phyloP scores from a whole-genome alignment of 2,113 vertebrate species.

The Chroicocephalus ridibundus region DNA sequence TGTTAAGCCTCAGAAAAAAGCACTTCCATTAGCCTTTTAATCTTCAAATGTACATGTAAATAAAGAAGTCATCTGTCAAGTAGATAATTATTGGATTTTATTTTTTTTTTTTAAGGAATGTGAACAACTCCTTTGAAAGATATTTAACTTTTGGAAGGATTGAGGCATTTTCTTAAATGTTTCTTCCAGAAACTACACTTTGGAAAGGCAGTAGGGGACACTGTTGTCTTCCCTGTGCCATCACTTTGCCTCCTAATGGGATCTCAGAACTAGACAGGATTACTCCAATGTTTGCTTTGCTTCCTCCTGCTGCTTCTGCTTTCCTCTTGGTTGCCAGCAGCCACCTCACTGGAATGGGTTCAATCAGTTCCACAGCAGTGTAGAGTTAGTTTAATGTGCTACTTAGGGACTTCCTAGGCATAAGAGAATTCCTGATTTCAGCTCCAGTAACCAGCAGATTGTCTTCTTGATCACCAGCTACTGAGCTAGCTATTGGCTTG shows the following conservation, averaged over 20 bases:
- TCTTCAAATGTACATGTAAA: background rate
- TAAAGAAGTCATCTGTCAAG: background rate
- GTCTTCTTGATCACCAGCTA: background rate
- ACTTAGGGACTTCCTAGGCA: background rate
- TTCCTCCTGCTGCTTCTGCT: background rate
- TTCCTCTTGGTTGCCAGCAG: background rate
- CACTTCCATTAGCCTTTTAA: background rate
- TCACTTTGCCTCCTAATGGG: background rate
- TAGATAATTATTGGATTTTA: background rate
- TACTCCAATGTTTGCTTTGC: background rate
- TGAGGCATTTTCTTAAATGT: background rate
- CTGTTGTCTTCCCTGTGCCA: background rate
- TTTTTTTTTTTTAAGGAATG: background rate
- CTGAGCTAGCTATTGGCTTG: background rate
- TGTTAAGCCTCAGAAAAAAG: background rate
- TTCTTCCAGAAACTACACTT: background rate
- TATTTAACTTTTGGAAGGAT: background rate
- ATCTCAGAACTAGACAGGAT: background rate
- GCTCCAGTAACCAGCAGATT: background rate
- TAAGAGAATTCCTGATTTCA: background rate
- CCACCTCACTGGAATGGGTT: background rate
- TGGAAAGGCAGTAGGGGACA: constrained; percentile 38
- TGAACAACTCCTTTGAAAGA: background rate
- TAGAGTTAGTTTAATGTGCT: background rate
- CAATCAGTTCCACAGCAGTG: background rate